Base-by-base conservation (phyloP, 2,113 vertebrate species). In the Axis porcinus region DNA sequence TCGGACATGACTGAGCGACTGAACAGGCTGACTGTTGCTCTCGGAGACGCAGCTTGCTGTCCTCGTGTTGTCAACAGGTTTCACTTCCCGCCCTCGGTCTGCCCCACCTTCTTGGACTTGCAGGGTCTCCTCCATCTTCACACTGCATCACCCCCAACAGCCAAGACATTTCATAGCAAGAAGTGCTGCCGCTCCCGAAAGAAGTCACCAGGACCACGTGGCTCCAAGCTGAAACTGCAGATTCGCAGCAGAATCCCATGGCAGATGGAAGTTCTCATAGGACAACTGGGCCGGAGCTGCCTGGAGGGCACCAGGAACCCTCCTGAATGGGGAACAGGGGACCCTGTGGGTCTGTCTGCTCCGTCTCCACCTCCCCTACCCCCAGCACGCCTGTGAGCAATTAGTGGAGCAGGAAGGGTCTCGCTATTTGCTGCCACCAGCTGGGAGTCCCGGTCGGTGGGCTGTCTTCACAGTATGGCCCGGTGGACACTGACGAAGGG, bases 211-310 rank as follows among this genome's bases (percentile, higher is more conserved):
- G 78, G 47, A 52, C 78, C 78, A 13, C 28, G 0, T n/a, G 30
- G 76, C 27, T 17, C 78, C 47, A 50, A 7, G 30, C 1, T 21
- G 47, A 52, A 30, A 33, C 2, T 52, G 47, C 33, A 21, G 47
- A 81, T 81, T 11, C 17, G 0, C 78, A 33, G 17, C 17, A 10
- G 30, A 52, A n/a, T 81, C 19, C 47, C 17, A 12, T 0, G 1
- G 3, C 47, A 81, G 78, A 33, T 0, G 1, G 30, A 52, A 21
- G 30, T 81, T 81, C 30, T 21, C 5, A 11, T 52, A 33, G 17
- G 17, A 81, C 2, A 33, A 52, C 30, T 1, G 3, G 47, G 28
- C 47, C 2, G 1, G 78, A 52, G 78, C 30, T 21, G 47, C 78
- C 47, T 52, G 5, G 28, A 21, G 21, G 33, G 33, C 45, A 52